A percentile compares a stretch with the other conserved stretches of the same genome.
Evolutionary conservation across 2,888 invertebrate species (phyloP).

Genomic region (Rhagophthalmus giganteus): DNA sequence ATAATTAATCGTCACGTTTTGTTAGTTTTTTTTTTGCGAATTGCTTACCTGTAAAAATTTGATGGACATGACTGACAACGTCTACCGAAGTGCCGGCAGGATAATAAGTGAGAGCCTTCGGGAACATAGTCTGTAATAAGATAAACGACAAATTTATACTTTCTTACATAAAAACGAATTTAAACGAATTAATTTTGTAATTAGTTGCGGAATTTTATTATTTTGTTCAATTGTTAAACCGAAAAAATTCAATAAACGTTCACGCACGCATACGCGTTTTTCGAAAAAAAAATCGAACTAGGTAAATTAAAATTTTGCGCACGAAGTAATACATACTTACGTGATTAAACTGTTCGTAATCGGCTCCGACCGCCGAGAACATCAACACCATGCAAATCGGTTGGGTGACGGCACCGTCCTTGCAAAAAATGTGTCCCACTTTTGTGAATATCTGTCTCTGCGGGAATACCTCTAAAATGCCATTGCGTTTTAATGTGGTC

Average conservation of each 20-base stretch:
- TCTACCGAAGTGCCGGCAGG: slow-evolving; percentile 59
- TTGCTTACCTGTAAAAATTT: not conserved
- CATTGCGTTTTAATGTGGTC: slow-evolving; percentile 38
- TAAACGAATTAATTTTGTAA: not conserved
- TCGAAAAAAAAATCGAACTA: too few relatives aligned
- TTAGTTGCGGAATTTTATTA: too few relatives aligned
- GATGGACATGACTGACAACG: slow-evolving; percentile 52
- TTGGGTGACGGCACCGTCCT: slow-evolving; percentile 54
- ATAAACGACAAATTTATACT: not conserved
- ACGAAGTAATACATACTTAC: slow-evolving; percentile 51
- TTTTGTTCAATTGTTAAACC: too few relatives aligned
- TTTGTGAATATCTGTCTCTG: slow-evolving; percentile 42
- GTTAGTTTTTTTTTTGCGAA: too few relatives aligned
- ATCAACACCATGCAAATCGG: slow-evolving; percentile 63
- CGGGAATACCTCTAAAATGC: slow-evolving; percentile 49
- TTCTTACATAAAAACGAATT: not conserved
- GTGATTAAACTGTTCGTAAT: slow-evolving; percentile 61
- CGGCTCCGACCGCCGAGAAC: slow-evolving; percentile 64
- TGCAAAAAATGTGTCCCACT: slow-evolving; percentile 53
- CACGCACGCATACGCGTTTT: too few relatives aligned
- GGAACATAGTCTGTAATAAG: slow-evolving; percentile 46
- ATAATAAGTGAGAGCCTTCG: slow-evolving; percentile 47
- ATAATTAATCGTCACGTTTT: too few relatives aligned
- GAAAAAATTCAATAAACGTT: too few relatives aligned
- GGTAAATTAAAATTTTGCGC: too few relatives aligned